Conservation (phyloP, 2,797 vertebrate species). For the Mormyrops boulengeri region DNA sequence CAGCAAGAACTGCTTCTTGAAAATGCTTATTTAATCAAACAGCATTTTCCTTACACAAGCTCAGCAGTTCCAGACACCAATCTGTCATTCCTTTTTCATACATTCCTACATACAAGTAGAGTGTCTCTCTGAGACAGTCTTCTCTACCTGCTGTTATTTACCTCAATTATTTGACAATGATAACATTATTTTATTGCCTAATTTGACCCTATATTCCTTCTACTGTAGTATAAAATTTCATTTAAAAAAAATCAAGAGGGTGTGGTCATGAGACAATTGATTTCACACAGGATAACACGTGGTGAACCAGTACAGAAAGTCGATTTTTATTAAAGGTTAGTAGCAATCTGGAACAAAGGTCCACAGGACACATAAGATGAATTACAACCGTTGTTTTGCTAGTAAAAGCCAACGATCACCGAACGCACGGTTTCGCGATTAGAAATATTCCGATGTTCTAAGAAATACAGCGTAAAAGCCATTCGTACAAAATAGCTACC, state of each 20-base stretch:
- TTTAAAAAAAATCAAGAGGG: not conserved
- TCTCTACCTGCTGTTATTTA: not conserved
- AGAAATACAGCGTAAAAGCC: not conserved
- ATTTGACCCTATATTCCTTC: not conserved
- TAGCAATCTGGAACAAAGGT: not conserved
- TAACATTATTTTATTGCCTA: not conserved
- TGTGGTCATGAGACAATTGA: not conserved
- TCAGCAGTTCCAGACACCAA: not conserved
- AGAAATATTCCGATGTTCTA: not conserved
- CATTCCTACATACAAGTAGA: not conserved
- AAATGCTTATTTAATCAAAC: not conserved
- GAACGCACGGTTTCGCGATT: not conserved
- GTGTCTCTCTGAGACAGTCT: not conserved
- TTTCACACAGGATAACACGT: not conserved
- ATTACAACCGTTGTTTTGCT: not conserved
- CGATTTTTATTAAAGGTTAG: not conserved
- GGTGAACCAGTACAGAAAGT: not conserved
- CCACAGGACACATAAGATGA: not conserved
- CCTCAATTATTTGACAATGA: not conserved
- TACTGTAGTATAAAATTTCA: not conserved
- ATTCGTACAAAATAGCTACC: not conserved
- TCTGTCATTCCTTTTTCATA: not conserved
- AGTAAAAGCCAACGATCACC: not conserved
- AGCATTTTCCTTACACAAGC: not conserved
- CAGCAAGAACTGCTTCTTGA: not conserved